Base-by-base conservation (phyloP, 2,113 vertebrate genomes). In the Diadophis punctatus region DNA sequence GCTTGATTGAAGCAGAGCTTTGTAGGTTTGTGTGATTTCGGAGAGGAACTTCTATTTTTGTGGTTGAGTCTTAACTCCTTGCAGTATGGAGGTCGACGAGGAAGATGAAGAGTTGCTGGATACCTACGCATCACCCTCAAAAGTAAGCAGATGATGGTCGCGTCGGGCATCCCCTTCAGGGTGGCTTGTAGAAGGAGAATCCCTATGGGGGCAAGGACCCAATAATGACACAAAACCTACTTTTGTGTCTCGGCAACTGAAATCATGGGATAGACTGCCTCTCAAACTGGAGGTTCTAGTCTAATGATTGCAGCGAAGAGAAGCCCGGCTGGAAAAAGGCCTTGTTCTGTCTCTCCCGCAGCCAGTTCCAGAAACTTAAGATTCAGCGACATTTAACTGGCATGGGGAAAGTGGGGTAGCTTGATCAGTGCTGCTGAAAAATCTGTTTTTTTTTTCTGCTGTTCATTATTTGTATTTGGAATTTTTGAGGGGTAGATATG, bases 51-150 rank as follows among this genome's bases (percentile, higher is more conserved):
- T 80, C 2, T 9, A 80, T 22, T 80, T 80, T 80, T 3, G 14
- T 3, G 68, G n/a, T 84, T 88, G 23, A 3, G 30, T 34, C 95
- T 97, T 94, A 95, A 90, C 14, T 6, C 3, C n/a, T 23, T 7
- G 0, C 86, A 99, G 99, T 94, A 98, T 99, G 0, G 97, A 98
- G 43, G 98, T 96, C 0, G 98, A 99, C 1, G 98, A 98, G 52
- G 98, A 99, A 92, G 98, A 99, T 43, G 98, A 99, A 4, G 96
- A 96, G 89, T 97, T 99, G 1, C 93, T 99, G 88, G 98, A 99
- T 0, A 96, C 98, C 0, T 99, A 99, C 58, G 95, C 98, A 3
- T 99, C 99, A 0, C 98, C 98, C 0, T 98, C 97, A 2, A 99
- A 99, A 97, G 99, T 99, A 43, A 92, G 86, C 46, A 1, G 0